Base-by-base conservation (phyloP, 2,797 vertebrate species). In the Phoebastria nigripes region DNA sequence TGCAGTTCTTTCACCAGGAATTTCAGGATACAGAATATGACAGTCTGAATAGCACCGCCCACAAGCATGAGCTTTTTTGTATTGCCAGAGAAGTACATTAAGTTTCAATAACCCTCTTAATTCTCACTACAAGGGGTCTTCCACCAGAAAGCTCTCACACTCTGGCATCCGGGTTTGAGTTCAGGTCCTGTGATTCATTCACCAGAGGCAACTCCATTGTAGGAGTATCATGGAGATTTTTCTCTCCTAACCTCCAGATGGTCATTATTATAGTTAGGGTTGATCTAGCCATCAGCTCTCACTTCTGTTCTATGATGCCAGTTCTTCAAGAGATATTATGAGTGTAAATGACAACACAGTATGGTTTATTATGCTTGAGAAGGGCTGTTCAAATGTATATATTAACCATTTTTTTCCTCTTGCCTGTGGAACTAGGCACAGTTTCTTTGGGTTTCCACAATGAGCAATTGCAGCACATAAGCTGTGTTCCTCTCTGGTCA, bases 381-480 rank as follows among this genome's bases (percentile, higher is more conserved):
- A 11, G 6, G 15, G 13, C 41, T 85, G 56, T 63, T 90, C 82
- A 91, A 79, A 55, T 47, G 9, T 8, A 16, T 56, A 35, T 41
- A 67, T 41, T 90, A 25, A 49, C 11, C 3, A 29, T 44, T 58
- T 70, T 58, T 28, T 11, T 22, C 29, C 24, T 79, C 51, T 92
- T 77, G 44, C 58, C 54, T 85, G 20, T 49, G 56, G 31, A 95
- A 59, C 35, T 49, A 72, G 19, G 17, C 28, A 86, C 35, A 62
- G 9, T 76, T 93, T 89, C 72, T 83, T 24, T 88, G 54, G 15
- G 95, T 97, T 98, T 96, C 96, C 91, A 94, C 83, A 89, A 80
- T 55, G 91, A 95, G 90, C 56, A 83, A 37, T 70, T 88, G 72
- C 70, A 90, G 62, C 55, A 85, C 10, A 26, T 62, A 89, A 83